These are phyloP conservation scores for Atta cephalotes DNA, from an alignment of 1,140 invertebrate genomes.

Conservation along the genomic window DNA sequence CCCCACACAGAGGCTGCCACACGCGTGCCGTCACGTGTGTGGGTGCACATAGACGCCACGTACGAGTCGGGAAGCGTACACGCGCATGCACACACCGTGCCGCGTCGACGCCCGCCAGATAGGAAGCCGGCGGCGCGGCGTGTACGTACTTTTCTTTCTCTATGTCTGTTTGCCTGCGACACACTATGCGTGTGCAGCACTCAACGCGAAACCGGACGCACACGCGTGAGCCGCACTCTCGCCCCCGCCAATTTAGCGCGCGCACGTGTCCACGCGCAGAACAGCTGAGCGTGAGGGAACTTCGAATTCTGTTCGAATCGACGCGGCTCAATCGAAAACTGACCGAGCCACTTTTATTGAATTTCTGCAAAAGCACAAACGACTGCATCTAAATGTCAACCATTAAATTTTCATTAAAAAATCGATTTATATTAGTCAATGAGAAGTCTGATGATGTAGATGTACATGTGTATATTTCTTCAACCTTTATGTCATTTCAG, in stretches of 20 bases:
- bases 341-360: slow-evolving; percentile 45
- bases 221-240: slow-evolving; percentile 66
- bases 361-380: background rate
- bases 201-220: slow-evolving; percentile 63
- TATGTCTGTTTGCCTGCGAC: slow-evolving; percentile 18
- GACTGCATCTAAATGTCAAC: background rate
- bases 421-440: background rate
- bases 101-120: slow-evolving; percentile 64
- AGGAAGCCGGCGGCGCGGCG: slow-evolving; percentile 9
- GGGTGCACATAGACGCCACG: slow-evolving; percentile 65
- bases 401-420: background rate
- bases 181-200: slow-evolving; percentile 67
- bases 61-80: slow-evolving; percentile 69
- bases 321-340: slow-evolving; percentile 27
- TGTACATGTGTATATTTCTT: too few species aligned
- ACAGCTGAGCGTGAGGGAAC: slow-evolving; percentile 83
- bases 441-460: background rate
- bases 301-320: slow-evolving; percentile 33
- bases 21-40: slow-evolving; percentile 71
- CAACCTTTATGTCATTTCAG: background rate
- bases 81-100: slow-evolving; percentile 72
- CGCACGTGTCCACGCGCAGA: slow-evolving; percentile 85
- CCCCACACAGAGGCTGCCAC: slow-evolving; percentile 82
- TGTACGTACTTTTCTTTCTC: background rate
- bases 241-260: slow-evolving; percentile 78